Base-by-base conservation (phyloP, 1,140 invertebrate species). In the Halesus radiatus region DNA sequence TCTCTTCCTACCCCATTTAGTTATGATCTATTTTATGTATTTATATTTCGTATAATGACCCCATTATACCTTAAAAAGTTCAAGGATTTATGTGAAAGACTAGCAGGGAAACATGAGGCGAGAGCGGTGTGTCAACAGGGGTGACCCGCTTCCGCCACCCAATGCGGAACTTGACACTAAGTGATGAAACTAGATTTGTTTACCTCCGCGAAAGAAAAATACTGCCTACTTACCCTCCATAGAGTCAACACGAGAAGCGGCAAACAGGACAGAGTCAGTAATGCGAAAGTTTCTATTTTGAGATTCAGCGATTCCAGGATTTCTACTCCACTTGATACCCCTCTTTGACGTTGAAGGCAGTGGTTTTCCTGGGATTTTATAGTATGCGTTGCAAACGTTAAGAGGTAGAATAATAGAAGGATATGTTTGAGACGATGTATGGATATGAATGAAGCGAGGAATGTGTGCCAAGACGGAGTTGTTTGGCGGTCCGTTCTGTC, bases 141-240 rank as follows among this genome's bases (percentile, higher is more conserved):
- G 81, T 74, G 81, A 82, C 77, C 80, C 66, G 78, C 54, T 82
- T 79, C 73, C 77, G 62, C 76, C 77, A 50, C 74, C 78, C 62
- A 68, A 70, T 79, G 54, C 72, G 66, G 76, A 72, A 72, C 64
- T 52, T 54, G 76, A 82, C 78, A 70, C 76, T 80, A 80, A 83
- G 81, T 83, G 81, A 83, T 83, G 81, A 80, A 76, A 76, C 77
- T 79, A 81, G 79, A 83, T 83, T 83, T 83, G 82, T 83, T 83
- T 83, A 79, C 79, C 62, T 52, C 79, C 50, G 60, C 79, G 60
- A 81, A 83, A 83, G 79, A 83, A 83, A 83, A 83, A 83, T 81
- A 83, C 76, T 79, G 77, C 58, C 75, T 77, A 37, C 56, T 75
- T 58, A 74, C 68, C 68, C 70, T 22, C 22, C 54, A 58, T 26